Percentiles rank a stretch among this genome's conserved stretches.
Conservation (phyloP, 2,113 vertebrate species). For the Pristiophorus japonicus region DNA sequence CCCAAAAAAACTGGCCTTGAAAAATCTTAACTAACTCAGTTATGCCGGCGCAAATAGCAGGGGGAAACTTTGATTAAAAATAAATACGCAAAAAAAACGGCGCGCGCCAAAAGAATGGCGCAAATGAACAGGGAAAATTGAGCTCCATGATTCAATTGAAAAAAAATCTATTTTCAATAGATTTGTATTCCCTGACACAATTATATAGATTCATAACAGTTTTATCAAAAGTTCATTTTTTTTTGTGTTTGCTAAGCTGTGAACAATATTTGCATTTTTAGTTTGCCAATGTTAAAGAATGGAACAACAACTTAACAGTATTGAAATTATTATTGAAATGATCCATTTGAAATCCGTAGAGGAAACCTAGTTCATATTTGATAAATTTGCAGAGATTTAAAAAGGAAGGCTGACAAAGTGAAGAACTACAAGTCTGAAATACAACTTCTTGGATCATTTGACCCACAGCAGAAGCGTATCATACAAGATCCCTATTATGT, state of each 20-base stretch:
- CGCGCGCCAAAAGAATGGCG: no score
- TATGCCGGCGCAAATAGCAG: no score
- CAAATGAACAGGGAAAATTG: no score
- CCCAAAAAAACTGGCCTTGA: no score
- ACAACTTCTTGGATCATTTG: constrained; percentile 75
- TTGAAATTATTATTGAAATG: background rate
- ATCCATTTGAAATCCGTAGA: background rate
- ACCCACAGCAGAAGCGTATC: constrained; percentile 76
- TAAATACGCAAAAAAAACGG: no score
- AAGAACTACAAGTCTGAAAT: constrained; percentile 69
- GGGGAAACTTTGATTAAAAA: no score
- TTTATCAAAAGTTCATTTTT: background rate
- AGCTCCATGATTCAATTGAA: background rate
- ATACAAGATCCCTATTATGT: constrained; percentile 84
- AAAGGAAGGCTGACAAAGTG: constrained; percentile 67
- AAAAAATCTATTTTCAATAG: background rate
- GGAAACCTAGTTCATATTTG: constrained; percentile 43
- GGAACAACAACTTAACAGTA: background rate
- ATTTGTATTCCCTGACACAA: background rate
- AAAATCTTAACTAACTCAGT: no score
- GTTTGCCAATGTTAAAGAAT: background rate
- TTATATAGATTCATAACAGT: background rate
- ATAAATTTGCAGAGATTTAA: constrained; percentile 71
- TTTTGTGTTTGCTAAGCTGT: background rate
- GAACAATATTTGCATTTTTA: background rate